These are phyloP conservation scores for Hybognathus amarus DNA, from an alignment of 2,797 vertebrate genomes.

Conservation along the genomic window DNA sequence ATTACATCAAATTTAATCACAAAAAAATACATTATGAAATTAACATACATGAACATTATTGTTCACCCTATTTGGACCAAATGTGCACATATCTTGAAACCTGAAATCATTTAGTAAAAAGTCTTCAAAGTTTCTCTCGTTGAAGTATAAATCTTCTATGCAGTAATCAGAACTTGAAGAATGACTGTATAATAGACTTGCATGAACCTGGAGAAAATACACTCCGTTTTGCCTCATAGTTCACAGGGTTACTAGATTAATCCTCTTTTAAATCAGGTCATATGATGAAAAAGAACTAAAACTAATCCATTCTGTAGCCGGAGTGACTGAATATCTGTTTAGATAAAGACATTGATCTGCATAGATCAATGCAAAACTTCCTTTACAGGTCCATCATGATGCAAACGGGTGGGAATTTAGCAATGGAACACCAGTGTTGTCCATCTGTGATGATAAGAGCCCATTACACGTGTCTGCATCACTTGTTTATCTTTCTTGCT, in stretches of 20 bases:
- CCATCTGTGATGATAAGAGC: slow-evolving; percentile 40
- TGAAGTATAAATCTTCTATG: neutral
- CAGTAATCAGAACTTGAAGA: slow-evolving; percentile 17
- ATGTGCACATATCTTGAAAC: neutral
- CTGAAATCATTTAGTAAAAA: neutral
- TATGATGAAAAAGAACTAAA: slow-evolving; percentile 21
- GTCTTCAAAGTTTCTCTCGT: neutral
- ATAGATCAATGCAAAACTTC: slow-evolving; percentile 22
- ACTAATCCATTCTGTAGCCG: neutral
- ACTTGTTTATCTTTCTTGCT: slow-evolving; percentile 51
- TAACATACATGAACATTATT: neutral
- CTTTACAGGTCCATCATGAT: neutral
- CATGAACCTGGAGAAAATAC: neutral
- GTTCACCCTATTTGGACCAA: neutral
- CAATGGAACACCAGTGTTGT: slow-evolving; percentile 1
- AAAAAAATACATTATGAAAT: neutral
- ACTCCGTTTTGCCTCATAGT: neutral
- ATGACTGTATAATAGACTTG: slow-evolving; percentile 18
- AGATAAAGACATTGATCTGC: slow-evolving; percentile 1
- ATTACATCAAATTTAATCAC: neutral
- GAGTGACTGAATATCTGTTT: neutral
- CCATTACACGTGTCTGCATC: neutral
- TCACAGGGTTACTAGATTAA: slow-evolving; percentile 36
- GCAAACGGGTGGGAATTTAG: slow-evolving; percentile 26
- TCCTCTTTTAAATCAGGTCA: slow-evolving; percentile 43